Base-by-base conservation (phyloP, 2,113 vertebrate species). In the Apaloderma vittatum region DNA sequence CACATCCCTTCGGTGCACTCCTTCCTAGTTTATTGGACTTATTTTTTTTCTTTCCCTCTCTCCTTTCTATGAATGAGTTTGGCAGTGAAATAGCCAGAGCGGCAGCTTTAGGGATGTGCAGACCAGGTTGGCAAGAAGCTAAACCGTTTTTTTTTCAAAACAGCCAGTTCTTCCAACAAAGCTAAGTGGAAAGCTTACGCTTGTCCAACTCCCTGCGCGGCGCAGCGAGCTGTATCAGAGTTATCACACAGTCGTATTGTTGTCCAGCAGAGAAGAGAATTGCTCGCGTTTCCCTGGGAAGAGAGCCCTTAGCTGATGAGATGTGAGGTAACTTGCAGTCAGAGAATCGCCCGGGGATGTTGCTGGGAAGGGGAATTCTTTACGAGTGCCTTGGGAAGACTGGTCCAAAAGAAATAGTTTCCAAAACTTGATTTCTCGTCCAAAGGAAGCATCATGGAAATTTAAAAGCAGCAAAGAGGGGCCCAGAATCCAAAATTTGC, bases 371-470 rank as follows among this genome's bases (percentile, higher is more conserved):
- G 97, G 91, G 95, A 94, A 89, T 92, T 96, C 96, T 94, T 97
- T 88, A 96, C 1, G 10, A 89, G 73, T 92, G 94, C 88, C 92
- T 94, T 93, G 97, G 96, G 96, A 96, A 78, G 88, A 5, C 93
- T 87, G 91, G 82, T 97, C 96, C 94, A 96, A 97, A 94, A 97
- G 93, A 97, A 97, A 96, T 91, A 94, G 65, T 92, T 97, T 95
- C 95, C 95, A 86, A 93, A 96, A 95, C 67, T 87, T 46, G 45
- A 66, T 94, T 97, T 96, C 80, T 95, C 84, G 66, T 97, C 95
- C 97, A 97, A 96, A 85, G 54, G 97, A 92, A 95, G 94, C 97
- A 97, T 95, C 96, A 94, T 94, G 96, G 96, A 97, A 96, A 97
- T 89, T 94, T 93, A 79, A 94, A 94, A 89, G 94, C 86, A 76